Evolutionary conservation across 2,888 invertebrate species (phyloP).

Genomic region (Latrodectus hesperus): DNA sequence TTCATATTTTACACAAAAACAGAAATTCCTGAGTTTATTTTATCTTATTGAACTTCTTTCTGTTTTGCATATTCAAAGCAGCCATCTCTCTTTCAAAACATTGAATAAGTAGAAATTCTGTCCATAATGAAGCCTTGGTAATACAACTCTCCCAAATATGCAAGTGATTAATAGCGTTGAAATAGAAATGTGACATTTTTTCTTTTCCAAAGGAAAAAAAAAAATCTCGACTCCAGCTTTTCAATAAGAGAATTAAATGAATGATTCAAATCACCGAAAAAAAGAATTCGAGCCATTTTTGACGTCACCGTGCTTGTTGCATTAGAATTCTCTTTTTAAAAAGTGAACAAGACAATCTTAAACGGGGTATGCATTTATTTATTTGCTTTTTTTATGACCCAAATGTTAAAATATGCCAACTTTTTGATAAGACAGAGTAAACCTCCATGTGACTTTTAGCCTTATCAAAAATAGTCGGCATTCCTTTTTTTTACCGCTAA

Average conservation of each 20-base stretch:
- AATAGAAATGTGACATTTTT: constrained; percentile 55
- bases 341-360: constrained; percentile 49
- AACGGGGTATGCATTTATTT: constrained; percentile 30
- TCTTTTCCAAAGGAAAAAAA: constrained; percentile 1
- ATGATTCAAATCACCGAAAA: constrained; percentile 39
- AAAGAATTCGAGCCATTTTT: constrained; percentile 43
- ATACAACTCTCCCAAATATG: constrained; percentile 48
- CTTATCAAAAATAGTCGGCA: constrained; percentile 27
- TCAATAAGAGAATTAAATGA: constrained; percentile 38
- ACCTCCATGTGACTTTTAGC: constrained; percentile 5
- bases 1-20: constrained; percentile 38
- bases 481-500: constrained; percentile 7
- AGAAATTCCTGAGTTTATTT: constrained; percentile 52
- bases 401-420: constrained; percentile 38
- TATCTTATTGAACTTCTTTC: constrained; percentile 14
- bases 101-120: constrained; percentile 27
- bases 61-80: constrained; percentile 51
- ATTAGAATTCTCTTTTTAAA: constrained; percentile 21
- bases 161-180: constrained; percentile 51
- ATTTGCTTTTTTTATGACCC: constrained; percentile 9
- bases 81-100: constrained; percentile 32
- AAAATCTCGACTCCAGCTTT: constrained; percentile 30
- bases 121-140: constrained; percentile 48
- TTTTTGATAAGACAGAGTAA: constrained; percentile 39
- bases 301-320: constrained; percentile 45